Conservation (phyloP, 2,888 invertebrate genomes). For the Metopia argyrocephala region DNA sequence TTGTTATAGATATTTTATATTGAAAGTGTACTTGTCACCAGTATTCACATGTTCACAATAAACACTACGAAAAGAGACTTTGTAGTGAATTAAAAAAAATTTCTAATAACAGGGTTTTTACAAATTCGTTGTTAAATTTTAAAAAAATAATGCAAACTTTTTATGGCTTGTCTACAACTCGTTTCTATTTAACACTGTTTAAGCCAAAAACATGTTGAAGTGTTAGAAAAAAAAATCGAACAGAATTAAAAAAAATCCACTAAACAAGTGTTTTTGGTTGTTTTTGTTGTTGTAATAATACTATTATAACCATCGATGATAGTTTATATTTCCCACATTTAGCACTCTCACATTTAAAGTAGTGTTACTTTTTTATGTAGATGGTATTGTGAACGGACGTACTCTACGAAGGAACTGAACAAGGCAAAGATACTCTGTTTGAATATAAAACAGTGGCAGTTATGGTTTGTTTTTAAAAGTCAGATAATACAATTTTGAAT, state of each 20-base stretch:
- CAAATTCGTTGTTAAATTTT: not conserved
- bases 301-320: conserved; percentile 46
- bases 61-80: not conserved
- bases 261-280: conserved; percentile 53
- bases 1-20: conserved; percentile 38
- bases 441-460: too few relatives aligned
- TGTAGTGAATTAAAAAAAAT: not conserved
- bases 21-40: conserved; percentile 45
- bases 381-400: too few relatives aligned
- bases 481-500: too few relatives aligned
- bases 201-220: not conserved
- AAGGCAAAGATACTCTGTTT: too few relatives aligned
- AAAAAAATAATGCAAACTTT: not conserved
- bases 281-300: conserved; percentile 45
- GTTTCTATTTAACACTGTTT: not conserved
- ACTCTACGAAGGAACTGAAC: too few relatives aligned
- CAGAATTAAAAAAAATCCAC: not conserved
- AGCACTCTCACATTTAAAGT: conserved; percentile 43
- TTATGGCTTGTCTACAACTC: not conserved
- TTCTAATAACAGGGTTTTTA: too few relatives aligned
- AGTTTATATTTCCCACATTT: conserved; percentile 55
- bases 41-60: conserved; percentile 1
- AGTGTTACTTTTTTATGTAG: too few relatives aligned
- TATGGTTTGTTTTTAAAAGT: too few relatives aligned
- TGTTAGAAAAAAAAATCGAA: not conserved